phyloP scores from a whole-genome alignment of 2,113 vertebrate species.

The Tachysurus fulvidraco region DNA sequence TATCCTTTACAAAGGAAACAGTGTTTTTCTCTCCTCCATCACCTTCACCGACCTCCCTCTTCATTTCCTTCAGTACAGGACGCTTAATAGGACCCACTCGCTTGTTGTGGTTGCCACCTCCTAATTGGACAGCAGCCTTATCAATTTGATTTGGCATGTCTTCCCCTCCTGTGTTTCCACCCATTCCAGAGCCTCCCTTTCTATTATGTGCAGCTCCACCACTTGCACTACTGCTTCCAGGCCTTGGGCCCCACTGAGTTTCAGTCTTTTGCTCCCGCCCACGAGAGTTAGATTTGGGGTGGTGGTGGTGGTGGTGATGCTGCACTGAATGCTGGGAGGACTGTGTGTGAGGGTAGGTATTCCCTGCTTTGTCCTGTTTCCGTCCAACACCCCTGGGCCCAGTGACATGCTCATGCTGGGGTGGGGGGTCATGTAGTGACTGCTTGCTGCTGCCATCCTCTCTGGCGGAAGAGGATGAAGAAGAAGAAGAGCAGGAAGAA shows the following conservation, averaged over 20 bases:
- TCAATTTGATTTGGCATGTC: conserved; percentile 63
- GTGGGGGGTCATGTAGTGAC: conserved; percentile 64
- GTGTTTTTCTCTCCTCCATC: conserved; percentile 70
- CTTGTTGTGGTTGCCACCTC: conserved; percentile 65
- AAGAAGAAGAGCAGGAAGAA: conserved; percentile 76
- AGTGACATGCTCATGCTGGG: conserved; percentile 64
- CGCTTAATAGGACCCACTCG: conserved; percentile 85
- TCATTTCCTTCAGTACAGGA: conserved; percentile 73
- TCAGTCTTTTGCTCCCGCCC: conserved; percentile 86
- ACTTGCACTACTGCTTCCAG: conserved; percentile 74
- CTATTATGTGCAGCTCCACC: conserved; percentile 72
- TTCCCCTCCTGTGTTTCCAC: conserved; percentile 65
- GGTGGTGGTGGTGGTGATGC: conserved; percentile 71
- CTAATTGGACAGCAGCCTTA: conserved; percentile 65
- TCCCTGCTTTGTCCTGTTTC: conserved; percentile 67
- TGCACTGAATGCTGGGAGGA: conserved; percentile 53
- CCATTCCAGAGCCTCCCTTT: conserved; percentile 67
- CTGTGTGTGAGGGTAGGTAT: conserved; percentile 33
- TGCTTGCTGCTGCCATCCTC: conserved; percentile 70
- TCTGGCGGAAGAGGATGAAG: conserved; percentile 74
- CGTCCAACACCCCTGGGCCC: conserved; percentile 51
- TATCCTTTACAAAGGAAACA: conserved; percentile 69
- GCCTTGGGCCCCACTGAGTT: conserved; percentile 90
- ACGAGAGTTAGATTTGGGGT: conserved; percentile 72
- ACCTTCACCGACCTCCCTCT: conserved; percentile 68